A percentile compares a stretch with the other conserved stretches of the same genome.
Evolutionary conservation across 2,888 invertebrate species (phyloP).

Genomic region (Callyntrura sp.): DNA sequence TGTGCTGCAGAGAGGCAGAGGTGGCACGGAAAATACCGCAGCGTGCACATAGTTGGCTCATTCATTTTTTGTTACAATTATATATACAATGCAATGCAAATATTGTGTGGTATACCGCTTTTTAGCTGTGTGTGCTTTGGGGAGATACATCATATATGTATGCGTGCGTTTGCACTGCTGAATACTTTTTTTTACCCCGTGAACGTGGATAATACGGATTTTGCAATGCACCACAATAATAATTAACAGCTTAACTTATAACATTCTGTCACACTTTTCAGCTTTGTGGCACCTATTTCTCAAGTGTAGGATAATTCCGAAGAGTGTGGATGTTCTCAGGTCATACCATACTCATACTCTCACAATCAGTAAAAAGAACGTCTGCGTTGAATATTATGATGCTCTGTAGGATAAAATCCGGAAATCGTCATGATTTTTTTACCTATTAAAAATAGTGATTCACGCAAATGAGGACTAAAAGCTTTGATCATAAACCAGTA

Average conservation of each 20-base stretch:
- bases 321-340: too few species aligned
- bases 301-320: not conserved
- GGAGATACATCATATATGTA: too few species aligned
- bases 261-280: constrained; percentile 66
- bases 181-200: constrained; percentile 35
- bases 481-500: not conserved
- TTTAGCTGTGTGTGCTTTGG: not conserved
- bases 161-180: not conserved
- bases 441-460: not conserved
- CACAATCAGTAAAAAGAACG: not conserved
- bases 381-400: not conserved
- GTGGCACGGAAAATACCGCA: constrained; percentile 42
- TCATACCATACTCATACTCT: too few species aligned
- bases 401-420: constrained; percentile 5
- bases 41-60: not conserved
- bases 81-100: not conserved
- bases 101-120: not conserved
- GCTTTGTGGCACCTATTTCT: constrained; percentile 15
- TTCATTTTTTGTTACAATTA: not conserved
- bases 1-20: not conserved
- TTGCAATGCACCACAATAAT: constrained; percentile 37
- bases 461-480: not conserved
- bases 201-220: constrained; percentile 1
- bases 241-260: constrained; percentile 46
- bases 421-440: not conserved